Evolutionary conservation across 2,888 invertebrate species (phyloP).

Genomic region (Agrilus biguttatus): DNA sequence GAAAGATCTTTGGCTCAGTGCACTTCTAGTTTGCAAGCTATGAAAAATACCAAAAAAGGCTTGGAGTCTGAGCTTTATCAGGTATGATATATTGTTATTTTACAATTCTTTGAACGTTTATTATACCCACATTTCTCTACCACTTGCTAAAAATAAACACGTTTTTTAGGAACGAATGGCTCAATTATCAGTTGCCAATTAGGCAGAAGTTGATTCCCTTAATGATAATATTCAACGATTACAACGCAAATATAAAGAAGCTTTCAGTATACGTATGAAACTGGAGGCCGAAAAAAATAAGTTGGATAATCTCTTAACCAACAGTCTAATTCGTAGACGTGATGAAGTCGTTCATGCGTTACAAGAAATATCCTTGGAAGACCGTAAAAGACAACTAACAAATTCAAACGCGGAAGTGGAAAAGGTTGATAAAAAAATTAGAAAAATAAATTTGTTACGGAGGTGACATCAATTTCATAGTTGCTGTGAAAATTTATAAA

Average conservation of each 20-base stretch:
- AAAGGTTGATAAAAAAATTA: slow-evolving; percentile 65
- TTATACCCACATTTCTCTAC: slow-evolving; percentile 1
- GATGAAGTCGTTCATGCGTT: slow-evolving; percentile 82
- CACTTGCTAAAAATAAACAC: background rate
- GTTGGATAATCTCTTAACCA: slow-evolving; percentile 88
- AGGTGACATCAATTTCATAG: too few relatives aligned
- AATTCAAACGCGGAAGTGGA: slow-evolving; percentile 70
- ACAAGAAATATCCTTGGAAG: slow-evolving; percentile 91
- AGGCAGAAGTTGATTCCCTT: slow-evolving; percentile 81
- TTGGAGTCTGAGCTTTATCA: slow-evolving; percentile 88
- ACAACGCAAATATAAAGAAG: slow-evolving; percentile 90
- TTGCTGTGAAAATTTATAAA: too few relatives aligned
- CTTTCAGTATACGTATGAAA: slow-evolving; percentile 88
- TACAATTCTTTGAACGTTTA: background rate
- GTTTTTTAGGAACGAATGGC: slow-evolving; percentile 63
- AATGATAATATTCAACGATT: slow-evolving; percentile 88
- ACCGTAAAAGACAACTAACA: slow-evolving; percentile 74
- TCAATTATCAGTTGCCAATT: slow-evolving; percentile 84
- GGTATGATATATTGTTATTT: slow-evolving; percentile 30
- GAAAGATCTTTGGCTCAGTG: slow-evolving; percentile 85
- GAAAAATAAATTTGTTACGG: slow-evolving; percentile 51
- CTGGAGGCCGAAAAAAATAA: slow-evolving; percentile 95
- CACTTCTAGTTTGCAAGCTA: slow-evolving; percentile 84
- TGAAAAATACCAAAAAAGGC: slow-evolving; percentile 89
- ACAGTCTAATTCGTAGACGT: slow-evolving; percentile 71